Evolutionary conservation across 2,888 invertebrate genomes (phyloP), one percentile per base, ranked within the genome.

Genomic region (Diadromus collaris): DNA sequence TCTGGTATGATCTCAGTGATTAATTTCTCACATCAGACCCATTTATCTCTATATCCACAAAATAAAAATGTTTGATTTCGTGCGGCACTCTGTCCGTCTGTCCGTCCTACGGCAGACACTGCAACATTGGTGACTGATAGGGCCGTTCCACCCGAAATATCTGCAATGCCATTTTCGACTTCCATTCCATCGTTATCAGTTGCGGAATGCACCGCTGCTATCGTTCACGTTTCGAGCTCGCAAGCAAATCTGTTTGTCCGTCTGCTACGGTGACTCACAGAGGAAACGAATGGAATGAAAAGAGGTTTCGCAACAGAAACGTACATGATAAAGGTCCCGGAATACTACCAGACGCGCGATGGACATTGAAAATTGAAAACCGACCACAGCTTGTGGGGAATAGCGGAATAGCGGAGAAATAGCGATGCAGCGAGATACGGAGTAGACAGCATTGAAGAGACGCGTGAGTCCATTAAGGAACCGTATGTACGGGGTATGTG

Each of bases 401-500:
- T 34, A 10, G 51, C 27, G 13, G 51, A 19, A 54, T 6, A 48
- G 61, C n/a, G 61, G 67, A 72, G 65, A 46, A 27, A 27, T 6
- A 44, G 38, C 10, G 64, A 51, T 41, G 44, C 64, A 24, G 16
- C 46, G 9, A 51, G 71, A 79, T 79, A 48, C 38, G 16, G 64
- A 64, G 72, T 72, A 64, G 68, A 61, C 64, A 34, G 71, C 44
- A 72, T 76, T 79, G 76, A 79, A 70, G 70, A 73, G 76, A 73
- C 76, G 76, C 79, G 73, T 76, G 76, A 76, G 69, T 79, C 79
- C 76, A 76, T 79, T 79, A 76, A 73, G 72, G 38, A 60, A 69
- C 69, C 64, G 44, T 68, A 69, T 69, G 24, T 44, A 58, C 32
- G 29, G 58, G 10, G 41, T 44, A 34, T 9, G 54, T 13, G 27